A percentile compares a stretch with the other conserved stretches of the same genome.
phyloP scores from a whole-genome alignment of 1,140 invertebrate species.

The Anoplophora glabripennis region DNA sequence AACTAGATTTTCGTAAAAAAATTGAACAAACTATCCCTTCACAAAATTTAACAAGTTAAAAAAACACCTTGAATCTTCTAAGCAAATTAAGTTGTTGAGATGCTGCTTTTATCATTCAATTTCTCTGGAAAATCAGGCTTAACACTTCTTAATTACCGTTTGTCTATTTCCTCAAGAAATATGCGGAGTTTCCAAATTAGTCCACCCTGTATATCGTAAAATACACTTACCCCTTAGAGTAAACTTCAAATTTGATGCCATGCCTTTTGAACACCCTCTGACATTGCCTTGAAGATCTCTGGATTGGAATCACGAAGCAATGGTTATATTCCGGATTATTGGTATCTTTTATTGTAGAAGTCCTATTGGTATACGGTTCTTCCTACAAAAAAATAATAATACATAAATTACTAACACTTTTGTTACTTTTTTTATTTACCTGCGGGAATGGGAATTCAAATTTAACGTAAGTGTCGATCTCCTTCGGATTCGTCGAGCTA shows the following conservation, averaged over 20 bases:
- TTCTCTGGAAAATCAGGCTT: too few relatives aligned
- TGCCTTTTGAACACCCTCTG: conserved; percentile 85
- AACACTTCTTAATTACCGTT: too few relatives aligned
- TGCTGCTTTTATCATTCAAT: too few relatives aligned
- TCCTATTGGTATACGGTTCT: conserved; percentile 72
- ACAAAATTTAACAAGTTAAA: too few relatives aligned
- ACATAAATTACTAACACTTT: not conserved
- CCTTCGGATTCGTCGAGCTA: conserved; percentile 78
- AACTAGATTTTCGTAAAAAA: too few relatives aligned
- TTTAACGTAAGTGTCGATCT: conserved; percentile 91
- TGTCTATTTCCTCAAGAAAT: too few relatives aligned
- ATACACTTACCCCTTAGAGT: conserved; percentile 80
- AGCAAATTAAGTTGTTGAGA: too few relatives aligned
- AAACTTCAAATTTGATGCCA: conserved; percentile 85
- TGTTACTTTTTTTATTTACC: conserved; percentile 54
- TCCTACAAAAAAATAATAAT: conserved; percentile 57
- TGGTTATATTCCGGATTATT: conserved; percentile 88
- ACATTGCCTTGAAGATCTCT: conserved; percentile 74
- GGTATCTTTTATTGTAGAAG: conserved; percentile 75
- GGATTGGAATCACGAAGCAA: conserved; percentile 74
- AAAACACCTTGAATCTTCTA: too few relatives aligned
- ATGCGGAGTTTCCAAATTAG: too few relatives aligned
- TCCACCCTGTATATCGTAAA: too few relatives aligned
- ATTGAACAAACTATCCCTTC: too few relatives aligned
- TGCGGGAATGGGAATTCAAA: conserved; percentile 90